Base-by-base conservation (phyloP, 2,797 vertebrate species). In the Pogoniulus pusillus region DNA sequence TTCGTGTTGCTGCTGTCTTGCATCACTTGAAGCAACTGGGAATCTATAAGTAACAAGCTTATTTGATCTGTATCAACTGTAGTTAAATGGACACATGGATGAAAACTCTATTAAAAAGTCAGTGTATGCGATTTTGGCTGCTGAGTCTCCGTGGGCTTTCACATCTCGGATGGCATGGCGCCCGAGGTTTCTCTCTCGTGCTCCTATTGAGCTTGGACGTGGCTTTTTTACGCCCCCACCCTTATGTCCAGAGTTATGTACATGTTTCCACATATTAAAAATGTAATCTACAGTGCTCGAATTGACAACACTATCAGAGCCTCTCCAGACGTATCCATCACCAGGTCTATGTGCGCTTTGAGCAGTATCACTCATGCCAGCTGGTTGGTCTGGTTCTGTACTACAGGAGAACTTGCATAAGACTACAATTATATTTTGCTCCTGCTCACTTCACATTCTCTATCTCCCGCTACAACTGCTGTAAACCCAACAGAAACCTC, bases 151-250 rank as follows among this genome's bases (percentile, higher is more conserved):
- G 93, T 96, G 92, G 94, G 94, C 90, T 96, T 93, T 93, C 89
- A 66, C 96, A 94, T 94, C 96, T 95, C 77, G 37, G 66, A 87
- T 95, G 94, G 96, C 96, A 91, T 76, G 71, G 71, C 89, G 93
- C 95, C 96, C 85, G 20, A 90, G 94, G 95, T 95, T 95, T 90
- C 74, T 96, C 93, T 96, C 89, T 91, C 34, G 71, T 93, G 95
- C 91, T 96, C 94, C 87, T 73, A 89, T 90, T 87, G 92, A 95
- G 95, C 92, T 94, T 96, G 96, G 96, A 96, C 94, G 82, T 95
- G 88, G 89, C 94, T 96, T 96, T 93, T 83, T 78, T 93, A 92
- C 94, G 88, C 94, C 94, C 91, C 94, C 94, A 85, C 91, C 94
- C 95, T 96, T 96, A 93, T 96, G 96, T 88, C 92, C 91, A 62